Evolutionary conservation across 1,140 invertebrate genomes (phyloP).

Genomic region (Sesamia nonagrioides): DNA sequence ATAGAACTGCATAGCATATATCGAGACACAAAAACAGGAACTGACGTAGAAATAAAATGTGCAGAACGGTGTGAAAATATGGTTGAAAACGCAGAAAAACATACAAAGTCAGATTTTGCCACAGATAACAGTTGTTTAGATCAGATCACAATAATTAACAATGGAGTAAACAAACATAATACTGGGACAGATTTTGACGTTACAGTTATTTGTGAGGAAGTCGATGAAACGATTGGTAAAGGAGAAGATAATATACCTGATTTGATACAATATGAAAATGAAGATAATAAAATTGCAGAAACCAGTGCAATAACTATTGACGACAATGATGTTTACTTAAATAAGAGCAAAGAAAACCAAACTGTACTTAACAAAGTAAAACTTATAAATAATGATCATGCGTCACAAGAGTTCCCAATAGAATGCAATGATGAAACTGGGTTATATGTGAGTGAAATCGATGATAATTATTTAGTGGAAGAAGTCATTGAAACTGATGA

Average conservation of each 20-base stretch:
- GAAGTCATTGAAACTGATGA: conserved; percentile 20
- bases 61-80: not conserved
- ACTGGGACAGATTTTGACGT: not conserved
- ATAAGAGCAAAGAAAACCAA: no score
- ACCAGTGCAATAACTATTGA: no score
- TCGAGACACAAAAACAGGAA: no score
- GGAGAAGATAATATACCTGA: not conserved
- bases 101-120: not conserved
- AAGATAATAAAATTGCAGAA: no score
- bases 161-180: not conserved
- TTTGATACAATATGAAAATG: not conserved
- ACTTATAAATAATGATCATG: not conserved
- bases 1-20: not conserved
- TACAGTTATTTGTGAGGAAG: not conserved
- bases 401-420: no score
- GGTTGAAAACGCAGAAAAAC: not conserved
- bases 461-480: not conserved
- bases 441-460: not conserved
- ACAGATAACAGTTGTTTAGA: not conserved
- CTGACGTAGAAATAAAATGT: not conserved
- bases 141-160: not conserved
- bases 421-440: not conserved
- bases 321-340: no score
- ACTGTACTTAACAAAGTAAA: no score
- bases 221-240: not conserved